phyloP scores from a whole-genome alignment of 2,797 vertebrate genomes.

The Orientallactaga sibirica region DNA sequence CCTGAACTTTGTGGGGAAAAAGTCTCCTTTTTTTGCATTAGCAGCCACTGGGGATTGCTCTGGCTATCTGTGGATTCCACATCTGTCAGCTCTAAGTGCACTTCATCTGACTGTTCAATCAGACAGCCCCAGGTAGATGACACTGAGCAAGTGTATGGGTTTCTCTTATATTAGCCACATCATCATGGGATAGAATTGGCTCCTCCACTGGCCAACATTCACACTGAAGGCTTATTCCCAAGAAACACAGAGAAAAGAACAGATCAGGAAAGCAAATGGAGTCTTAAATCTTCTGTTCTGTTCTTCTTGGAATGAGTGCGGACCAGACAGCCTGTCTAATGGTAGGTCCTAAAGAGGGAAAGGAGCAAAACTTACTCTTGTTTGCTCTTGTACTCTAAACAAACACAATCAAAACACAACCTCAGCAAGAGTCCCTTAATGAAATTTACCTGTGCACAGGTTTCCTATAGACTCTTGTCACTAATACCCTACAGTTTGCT shows the following conservation, averaged over 20 bases:
- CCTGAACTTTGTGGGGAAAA: constrained; percentile 76
- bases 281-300: constrained; percentile 48
- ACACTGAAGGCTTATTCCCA: constrained; percentile 61
- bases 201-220: constrained; percentile 62
- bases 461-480: neutral
- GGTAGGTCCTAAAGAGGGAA: constrained; percentile 64
- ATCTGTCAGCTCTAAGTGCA: constrained; percentile 83
- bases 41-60: constrained; percentile 77
- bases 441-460: constrained; percentile 59
- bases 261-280: constrained; percentile 55
- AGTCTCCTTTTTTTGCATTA: constrained; percentile 81
- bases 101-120: constrained; percentile 82
- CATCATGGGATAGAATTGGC: constrained; percentile 73
- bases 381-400: constrained; percentile 54
- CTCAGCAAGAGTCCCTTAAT: constrained; percentile 47
- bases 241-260: constrained; percentile 61
- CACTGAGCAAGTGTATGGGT: constrained; percentile 79
- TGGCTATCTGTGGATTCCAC: constrained; percentile 81
- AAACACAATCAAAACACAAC: constrained; percentile 32
- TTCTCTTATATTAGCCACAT: constrained; percentile 74
- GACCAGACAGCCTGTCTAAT: constrained; percentile 61
- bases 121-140: constrained; percentile 79
- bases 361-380: constrained; percentile 50
- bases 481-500: neutral
- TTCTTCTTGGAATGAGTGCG: constrained; percentile 38